Base-by-base conservation (phyloP, 2,888 invertebrate genomes). In the Drosophila neotestacea region DNA sequence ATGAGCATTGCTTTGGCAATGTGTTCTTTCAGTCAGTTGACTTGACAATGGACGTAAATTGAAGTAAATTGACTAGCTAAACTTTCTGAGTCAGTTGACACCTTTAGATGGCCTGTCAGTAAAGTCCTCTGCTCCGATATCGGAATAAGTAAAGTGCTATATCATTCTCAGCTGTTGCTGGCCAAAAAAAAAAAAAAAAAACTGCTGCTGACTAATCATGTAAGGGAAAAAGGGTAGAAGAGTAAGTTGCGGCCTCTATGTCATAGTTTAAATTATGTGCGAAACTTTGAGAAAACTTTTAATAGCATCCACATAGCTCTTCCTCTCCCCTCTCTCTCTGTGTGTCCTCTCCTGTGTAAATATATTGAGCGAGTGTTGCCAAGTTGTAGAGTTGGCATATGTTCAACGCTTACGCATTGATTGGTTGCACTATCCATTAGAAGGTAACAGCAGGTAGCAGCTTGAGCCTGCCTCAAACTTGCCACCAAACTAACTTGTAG, bases 181-280 rank as follows among this genome's bases (percentile, higher is more conserved):
- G 28, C 28, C 36, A 16, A 28, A 32, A 11, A 44, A 28, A 30
- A 42, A 28, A n/a, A 30, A 47, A 39, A 28, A 44, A 52, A 30
- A 51, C 54, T 46, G 13, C 22, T 41, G 63, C 72, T 75, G 82
- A 82, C 83, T 82, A 85, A 85, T 83, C 85, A 80, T 78, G 69
- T 64, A 59, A 67, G 72, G 10, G 9, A 10, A 10, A 6, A 52
- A 6, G n/a, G 41, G 10, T 42, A 30, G 10, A 5, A 42, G 13
- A 13, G 38, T 5, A 52, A 59, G 55, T 65, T 68, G 67, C 61
- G 46, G 47, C 63, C 60, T 69, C 60, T 72, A 44, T 83, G 79
- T 80, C 84, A 78, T 79, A 81, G 88, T 79, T 84, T 79, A 85
- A 89, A 86, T 89, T 89, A 86, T 85, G 81, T 85, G 81, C 73